Conservation (phyloP, 1,140 invertebrate genomes). For the Adoxophyes honmai region DNA sequence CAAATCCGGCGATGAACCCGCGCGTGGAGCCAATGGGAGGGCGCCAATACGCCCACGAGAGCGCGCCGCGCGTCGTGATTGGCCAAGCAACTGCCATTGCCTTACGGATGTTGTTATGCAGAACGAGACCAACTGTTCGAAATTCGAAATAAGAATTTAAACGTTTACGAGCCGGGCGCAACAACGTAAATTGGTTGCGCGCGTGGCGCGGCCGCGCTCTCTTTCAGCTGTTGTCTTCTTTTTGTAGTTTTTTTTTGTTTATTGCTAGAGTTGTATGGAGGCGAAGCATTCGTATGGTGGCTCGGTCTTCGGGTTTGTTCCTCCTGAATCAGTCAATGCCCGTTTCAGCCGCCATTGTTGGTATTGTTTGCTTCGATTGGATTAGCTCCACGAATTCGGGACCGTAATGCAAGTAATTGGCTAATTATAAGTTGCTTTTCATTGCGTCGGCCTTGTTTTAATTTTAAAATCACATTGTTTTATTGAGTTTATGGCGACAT, state of each 20-base stretch:
- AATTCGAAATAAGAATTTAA: constrained; percentile 73
- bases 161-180: constrained; percentile 65
- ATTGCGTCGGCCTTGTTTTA: too few species aligned
- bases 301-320: constrained; percentile 24
- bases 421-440: too few species aligned
- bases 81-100: constrained; percentile 73
- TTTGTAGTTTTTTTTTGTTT: constrained; percentile 40
- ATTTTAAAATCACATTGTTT: too few species aligned
- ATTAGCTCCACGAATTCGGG: constrained; percentile 3
- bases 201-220: constrained; percentile 50
- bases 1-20: constrained; percentile 70
- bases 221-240: constrained; percentile 40
- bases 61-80: constrained; percentile 41
- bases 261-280: constrained; percentile 24
- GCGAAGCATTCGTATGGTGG: constrained; percentile 33
- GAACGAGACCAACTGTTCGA: constrained; percentile 68
- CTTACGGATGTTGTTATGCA: constrained; percentile 74
- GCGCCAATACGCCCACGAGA: constrained; percentile 62
- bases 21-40: constrained; percentile 46
- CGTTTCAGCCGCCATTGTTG: constrained; percentile 16
- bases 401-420: neutral
- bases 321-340: constrained; percentile 29
- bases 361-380: constrained; percentile 4
- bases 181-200: constrained; percentile 72
- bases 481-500: too few species aligned